Evolutionary conservation across 2,888 invertebrate species (phyloP).

Genomic region (Pristionchus fissidentatus): DNA sequence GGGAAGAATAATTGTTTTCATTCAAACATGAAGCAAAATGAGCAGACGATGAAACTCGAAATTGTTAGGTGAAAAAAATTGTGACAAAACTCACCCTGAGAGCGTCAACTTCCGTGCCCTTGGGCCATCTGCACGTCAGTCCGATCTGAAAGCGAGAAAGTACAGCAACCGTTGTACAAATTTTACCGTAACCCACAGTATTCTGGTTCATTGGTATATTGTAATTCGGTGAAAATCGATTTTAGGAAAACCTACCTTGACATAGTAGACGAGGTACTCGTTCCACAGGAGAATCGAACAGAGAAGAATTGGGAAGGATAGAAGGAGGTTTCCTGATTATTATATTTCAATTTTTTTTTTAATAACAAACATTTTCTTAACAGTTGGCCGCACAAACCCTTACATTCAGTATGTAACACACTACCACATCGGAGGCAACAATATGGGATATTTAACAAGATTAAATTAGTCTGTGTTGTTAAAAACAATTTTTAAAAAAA

Average conservation of each 20-base stretch:
- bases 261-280: conserved; percentile 63
- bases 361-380: too few relatives aligned
- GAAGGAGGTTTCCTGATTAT: conserved; percentile 4
- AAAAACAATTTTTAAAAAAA: too few relatives aligned
- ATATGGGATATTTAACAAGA: too few relatives aligned
- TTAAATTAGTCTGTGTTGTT: too few relatives aligned
- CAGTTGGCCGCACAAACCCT: too few relatives aligned
- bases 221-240: neutral
- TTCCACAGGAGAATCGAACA: conserved; percentile 59
- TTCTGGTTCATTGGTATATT: too few relatives aligned
- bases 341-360: neutral
- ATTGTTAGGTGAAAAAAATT: neutral
- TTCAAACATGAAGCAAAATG: conserved; percentile 32
- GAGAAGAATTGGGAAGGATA: conserved; percentile 20
- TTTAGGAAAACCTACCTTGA: conserved; percentile 48
- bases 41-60: neutral
- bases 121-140: conserved; percentile 54
- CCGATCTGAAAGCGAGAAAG: conserved; percentile 52
- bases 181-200: too few relatives aligned
- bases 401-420: too few relatives aligned
- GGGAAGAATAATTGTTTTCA: too few relatives aligned
- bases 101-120: neutral
- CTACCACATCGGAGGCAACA: too few relatives aligned
- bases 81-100: conserved; percentile 3
- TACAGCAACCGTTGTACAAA: too few relatives aligned